Base-by-base conservation (phyloP, 2,113 vertebrate species). In the Eulacestoma nigropectus region DNA sequence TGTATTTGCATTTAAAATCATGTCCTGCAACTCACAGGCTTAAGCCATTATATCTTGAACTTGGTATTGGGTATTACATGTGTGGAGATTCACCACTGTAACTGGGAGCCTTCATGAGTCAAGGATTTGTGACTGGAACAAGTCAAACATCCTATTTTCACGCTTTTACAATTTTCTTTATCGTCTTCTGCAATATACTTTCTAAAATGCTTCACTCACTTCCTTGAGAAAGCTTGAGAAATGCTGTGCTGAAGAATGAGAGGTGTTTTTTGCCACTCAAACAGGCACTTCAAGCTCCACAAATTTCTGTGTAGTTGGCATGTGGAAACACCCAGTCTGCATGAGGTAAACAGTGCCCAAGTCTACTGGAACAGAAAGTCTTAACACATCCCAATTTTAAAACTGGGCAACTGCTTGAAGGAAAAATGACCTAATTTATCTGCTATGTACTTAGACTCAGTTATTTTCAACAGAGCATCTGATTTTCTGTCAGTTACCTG, bases 401-500 rank as follows among this genome's bases (percentile, higher is more conserved):
- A 81, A 50, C 21, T 47, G 13, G 53, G 32, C 39, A 70, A 59
- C 3, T 65, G 59, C 42, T 39, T 37, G 11, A 62, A 82, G 25
- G 26, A 68, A 78, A 82, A 85, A 82, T 11, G 1, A 82, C n/a
- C 35, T 35, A 6, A 74, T 68, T 82, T 42, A 67, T 60, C 59
- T 59, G 33, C 32, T 56, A 30, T 9, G 3, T 76, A 56, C 73
- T 77, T n/a, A 47, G 37, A 39, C 19, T 69, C 17, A 16, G 16
- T 23, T 64, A 57, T 46, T 87, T 69, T 93, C 50, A 67, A n/a
- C 16, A 30, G 5, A 68, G 22, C 16, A 13, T 30, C 13, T 5
- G 8, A 68, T 35, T 82, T 85, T 76, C 4, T 41, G 52, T 64
- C 65, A 73, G 33, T 98, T 97, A 99, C 99, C 99, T 99, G 98